Evolutionary conservation across 1,140 invertebrate genomes (phyloP).

Genomic region (Oscheius sp.): DNA sequence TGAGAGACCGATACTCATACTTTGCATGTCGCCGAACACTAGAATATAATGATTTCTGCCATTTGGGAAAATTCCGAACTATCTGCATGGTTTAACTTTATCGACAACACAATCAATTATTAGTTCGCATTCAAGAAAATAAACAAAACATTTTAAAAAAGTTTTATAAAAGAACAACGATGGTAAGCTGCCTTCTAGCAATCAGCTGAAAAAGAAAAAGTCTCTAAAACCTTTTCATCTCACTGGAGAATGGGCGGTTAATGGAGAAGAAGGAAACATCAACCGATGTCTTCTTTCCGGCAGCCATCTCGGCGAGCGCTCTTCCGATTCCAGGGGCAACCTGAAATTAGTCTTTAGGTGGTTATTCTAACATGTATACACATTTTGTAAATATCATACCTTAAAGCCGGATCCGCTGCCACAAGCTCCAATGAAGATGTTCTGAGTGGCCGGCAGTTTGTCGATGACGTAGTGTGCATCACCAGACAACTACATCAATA

Average conservation of each 20-base stretch:
- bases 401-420: conserved; percentile 29
- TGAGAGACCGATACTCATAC: too few relatives aligned
- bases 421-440: conserved; percentile 28
- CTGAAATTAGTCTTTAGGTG: neutral
- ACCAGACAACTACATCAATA: neutral
- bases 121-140: too few relatives aligned
- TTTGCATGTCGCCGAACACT: too few relatives aligned
- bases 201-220: too few relatives aligned
- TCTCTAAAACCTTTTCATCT: too few relatives aligned
- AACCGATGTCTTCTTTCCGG: conserved; percentile 26
- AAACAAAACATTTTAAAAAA: too few relatives aligned
- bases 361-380: neutral
- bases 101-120: too few relatives aligned
- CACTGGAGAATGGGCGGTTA: conserved; percentile 4
- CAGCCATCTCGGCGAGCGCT: conserved; percentile 28
- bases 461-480: conserved; percentile 28
- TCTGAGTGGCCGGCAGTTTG: conserved; percentile 10
- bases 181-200: too few relatives aligned
- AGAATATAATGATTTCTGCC: too few relatives aligned
- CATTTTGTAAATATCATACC: neutral
- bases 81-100: too few relatives aligned
- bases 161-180: too few relatives aligned
- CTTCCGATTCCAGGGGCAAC: conserved; percentile 30
- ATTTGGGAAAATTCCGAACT: too few relatives aligned
- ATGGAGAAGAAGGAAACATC: conserved; percentile 25